Evolutionary conservation across 2,113 vertebrate species (phyloP).

Genomic region (Elephas maximus): DNA sequence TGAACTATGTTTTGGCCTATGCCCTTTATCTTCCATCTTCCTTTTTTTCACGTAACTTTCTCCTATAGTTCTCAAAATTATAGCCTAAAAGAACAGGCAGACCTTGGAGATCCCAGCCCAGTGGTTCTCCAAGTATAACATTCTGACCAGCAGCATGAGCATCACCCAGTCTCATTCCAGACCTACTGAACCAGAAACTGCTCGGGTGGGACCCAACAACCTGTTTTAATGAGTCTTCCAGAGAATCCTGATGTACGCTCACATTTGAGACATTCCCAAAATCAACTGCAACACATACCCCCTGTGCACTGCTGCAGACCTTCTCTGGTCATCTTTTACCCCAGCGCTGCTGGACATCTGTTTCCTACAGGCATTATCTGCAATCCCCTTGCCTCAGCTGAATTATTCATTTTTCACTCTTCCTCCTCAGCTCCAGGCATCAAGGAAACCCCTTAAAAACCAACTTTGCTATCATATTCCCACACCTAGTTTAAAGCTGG

Average conservation of each 20-base stretch:
- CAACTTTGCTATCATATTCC: neutral
- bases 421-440: too few relatives aligned
- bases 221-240: neutral
- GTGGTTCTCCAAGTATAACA: neutral
- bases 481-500: neutral
- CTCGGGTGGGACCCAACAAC: accelerated
- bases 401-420: neutral
- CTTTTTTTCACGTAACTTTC: neutral
- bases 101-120: too few relatives aligned
- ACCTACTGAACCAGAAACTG: neutral
- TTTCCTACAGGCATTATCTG: neutral
- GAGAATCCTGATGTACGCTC: neutral
- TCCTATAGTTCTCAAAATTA: constrained; percentile 11
- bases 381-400: neutral
- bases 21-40: neutral
- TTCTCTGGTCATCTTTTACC: neutral
- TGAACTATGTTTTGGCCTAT: neutral
- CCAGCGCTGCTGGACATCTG: too few relatives aligned
- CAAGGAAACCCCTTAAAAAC: neutral
- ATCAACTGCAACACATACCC: neutral
- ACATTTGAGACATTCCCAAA: neutral
- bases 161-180: accelerated
- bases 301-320: accelerated
- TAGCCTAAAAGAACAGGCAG: neutral
- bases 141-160: neutral